Evolutionary conservation across 2,797 vertebrate species (phyloP).

Genomic region (Australoheros facetus): DNA sequence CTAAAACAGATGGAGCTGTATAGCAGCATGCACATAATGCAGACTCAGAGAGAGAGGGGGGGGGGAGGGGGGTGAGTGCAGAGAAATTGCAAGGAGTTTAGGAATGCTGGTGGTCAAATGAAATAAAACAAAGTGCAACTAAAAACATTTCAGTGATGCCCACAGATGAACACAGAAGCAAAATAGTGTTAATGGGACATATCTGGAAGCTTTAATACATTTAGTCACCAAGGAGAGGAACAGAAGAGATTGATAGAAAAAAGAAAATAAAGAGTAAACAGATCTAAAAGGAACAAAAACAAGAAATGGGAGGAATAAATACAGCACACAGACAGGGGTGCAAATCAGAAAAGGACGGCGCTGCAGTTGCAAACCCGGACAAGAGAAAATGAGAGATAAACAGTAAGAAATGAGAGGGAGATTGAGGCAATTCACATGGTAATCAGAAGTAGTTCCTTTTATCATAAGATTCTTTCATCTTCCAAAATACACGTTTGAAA

Average conservation of each 20-base stretch:
- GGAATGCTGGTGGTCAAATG: not conserved
- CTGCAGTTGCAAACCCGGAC: slow-evolving; percentile 17
- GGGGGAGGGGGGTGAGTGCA: not conserved
- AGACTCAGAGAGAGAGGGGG: not conserved
- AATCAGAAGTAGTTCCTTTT: slow-evolving; percentile 63
- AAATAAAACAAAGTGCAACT: too few species aligned
- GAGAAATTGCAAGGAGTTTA: not conserved
- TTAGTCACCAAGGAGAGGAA: not conserved
- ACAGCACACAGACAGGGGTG: not conserved
- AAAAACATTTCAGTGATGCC: too few species aligned
- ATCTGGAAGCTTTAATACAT: not conserved
- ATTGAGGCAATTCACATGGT: slow-evolving; percentile 56
- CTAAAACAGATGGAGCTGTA: slow-evolving; percentile 24
- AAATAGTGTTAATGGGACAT: not conserved
- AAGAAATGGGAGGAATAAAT: not conserved
- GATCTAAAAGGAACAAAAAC: slow-evolving; percentile 11
- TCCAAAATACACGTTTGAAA: slow-evolving; percentile 55
- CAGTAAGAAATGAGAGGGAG: slow-evolving; percentile 37
- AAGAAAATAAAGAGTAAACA: not conserved
- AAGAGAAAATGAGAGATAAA: slow-evolving; percentile 56
- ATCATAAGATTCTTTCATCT: slow-evolving; percentile 71
- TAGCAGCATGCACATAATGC: not conserved
- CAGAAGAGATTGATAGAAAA: not conserved
- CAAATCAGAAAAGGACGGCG: slow-evolving; percentile 10
- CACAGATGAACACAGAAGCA: not conserved